Base-by-base conservation (phyloP, 2,888 invertebrate genomes). In the Nomada lathburiana region DNA sequence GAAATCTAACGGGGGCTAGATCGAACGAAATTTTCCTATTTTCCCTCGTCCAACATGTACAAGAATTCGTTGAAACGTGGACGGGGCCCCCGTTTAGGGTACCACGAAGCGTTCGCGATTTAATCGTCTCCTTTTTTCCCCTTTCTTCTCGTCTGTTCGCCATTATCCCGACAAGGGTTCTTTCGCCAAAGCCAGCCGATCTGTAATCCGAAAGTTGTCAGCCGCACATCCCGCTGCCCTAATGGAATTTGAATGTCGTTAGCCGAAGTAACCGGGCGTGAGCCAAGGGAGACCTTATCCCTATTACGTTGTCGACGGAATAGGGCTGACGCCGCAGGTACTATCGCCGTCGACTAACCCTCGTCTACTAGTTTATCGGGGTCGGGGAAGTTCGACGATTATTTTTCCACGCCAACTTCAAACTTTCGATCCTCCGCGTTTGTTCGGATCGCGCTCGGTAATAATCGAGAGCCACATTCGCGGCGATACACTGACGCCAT, bases 211-310 rank as follows among this genome's bases (percentile, higher is more conserved):
- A 86, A 88, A 89, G 89, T 90, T 87, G 88, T 89, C 88, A 84
- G 84, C 87, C 89, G 90, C 90, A 85, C 88, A 82, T 88, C 82
- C 80, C 80, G 80, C 77, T 84, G 86, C 84, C 88, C 89, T 92
- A 92, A 92, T 92, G 89, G 92, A 92, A 92, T 92, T 92, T 91
- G 89, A 92, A 92, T 91, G 92, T 92, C 92, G 92, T 92, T 92
- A 92, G 89, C 83, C 87, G 90, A 74, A 89, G 92, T 92, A 92
- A 92, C 93, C 89, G 90, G 91, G 91, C 92, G 92, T 92, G 87
- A 92, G 88, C 85, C 85, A 82, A 86, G 88, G 88, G 85, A 87
- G 85, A 87, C 79, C 89, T 92, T 91, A 92, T 92, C 89, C 91
- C 91, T 87, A 90, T 92, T 91, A 91, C 84, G 55, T 9, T 9